Evolutionary conservation across 2,113 vertebrate species (phyloP), one percentile per base, ranked within the genome.

Genomic region (Trichomycterus rosablanca): DNA sequence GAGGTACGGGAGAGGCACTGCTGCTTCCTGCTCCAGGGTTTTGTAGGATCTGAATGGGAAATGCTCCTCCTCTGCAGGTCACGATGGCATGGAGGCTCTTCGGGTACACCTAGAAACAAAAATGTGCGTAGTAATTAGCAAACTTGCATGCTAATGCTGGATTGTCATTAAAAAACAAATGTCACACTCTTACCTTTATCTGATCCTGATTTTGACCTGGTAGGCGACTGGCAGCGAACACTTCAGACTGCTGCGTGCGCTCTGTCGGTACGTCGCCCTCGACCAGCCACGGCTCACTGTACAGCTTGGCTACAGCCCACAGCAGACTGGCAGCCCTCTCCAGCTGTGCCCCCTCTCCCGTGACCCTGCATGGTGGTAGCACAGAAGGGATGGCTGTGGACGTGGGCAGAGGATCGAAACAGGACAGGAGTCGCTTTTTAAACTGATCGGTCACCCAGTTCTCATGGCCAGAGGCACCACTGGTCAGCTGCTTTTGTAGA

Each of bases 391-490:
- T 75, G 24, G 85, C 80, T 1, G 87, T 88, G 23, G 87, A 84
- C 20, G 77, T 86, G 22, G 84, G 83, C 53, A 89, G 68, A 1
- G 87, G 77, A 26, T 85, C 85, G 0, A 23, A 1, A 43, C 80
- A 84, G 4, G 81, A 81, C 32, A 89, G 63, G 44, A 89, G 71
- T 2, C 55, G 62, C 45, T 58, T 80, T 67, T 88, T 89, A 76
- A 89, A 89, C 49, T 86, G 79, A 32, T 78, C 70, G 0, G 88
- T 86, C 56, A 84, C 88, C 88, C 88, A 89, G 52, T 89, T 89
- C 55, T 89, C 86, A 1, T 70, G 64, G 32, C 78, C 76, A 1
- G 68, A 52, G 12, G 65, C 65, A 0, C 2, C 22, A 7, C 73
- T 11, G 11, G 42, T 15, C 19, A 84, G 51, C 19, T 72, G 68